phyloP scores from a whole-genome alignment of 2,113 vertebrate genomes.

The Phasianus colchicus region DNA sequence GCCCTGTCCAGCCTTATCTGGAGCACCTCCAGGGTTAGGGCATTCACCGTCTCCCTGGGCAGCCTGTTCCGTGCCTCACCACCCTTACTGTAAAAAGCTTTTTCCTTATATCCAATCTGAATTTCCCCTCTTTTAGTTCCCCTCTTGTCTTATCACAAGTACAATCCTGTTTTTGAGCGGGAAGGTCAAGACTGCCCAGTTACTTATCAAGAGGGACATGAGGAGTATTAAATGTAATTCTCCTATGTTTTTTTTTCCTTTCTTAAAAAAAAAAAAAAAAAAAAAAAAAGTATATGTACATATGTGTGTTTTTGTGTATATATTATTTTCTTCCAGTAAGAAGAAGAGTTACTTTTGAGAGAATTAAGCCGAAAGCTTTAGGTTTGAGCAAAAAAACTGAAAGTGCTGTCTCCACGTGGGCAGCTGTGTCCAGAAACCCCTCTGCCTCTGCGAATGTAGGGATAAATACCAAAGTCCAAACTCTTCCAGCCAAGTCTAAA shows the following conservation, averaged over 20 bases:
- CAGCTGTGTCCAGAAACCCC: background rate
- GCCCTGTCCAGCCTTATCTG: too few species aligned
- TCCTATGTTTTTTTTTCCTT: background rate
- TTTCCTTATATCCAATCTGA: too few species aligned
- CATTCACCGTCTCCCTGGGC: too few species aligned
- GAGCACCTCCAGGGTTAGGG: too few species aligned
- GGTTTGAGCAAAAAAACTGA: background rate
- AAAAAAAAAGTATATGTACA: too few species aligned
- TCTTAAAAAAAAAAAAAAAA: too few species aligned
- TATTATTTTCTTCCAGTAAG: background rate
- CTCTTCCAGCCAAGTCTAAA: background rate
- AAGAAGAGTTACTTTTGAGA: background rate
- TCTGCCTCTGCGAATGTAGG: background rate
- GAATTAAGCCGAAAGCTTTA: background rate
- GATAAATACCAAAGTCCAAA: background rate
- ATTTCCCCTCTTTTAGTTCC: too few species aligned
- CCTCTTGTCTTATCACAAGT: too few species aligned
- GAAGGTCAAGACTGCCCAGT: background rate
- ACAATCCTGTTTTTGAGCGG: background rate
- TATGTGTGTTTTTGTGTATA: too few species aligned
- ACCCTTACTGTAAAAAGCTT: too few species aligned
- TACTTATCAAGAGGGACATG: background rate
- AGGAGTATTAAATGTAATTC: background rate
- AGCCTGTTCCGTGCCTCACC: too few species aligned
- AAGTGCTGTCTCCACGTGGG: background rate